Conservation (phyloP, 92 coral and sea anemone species). For the Muricea muricata region DNA sequence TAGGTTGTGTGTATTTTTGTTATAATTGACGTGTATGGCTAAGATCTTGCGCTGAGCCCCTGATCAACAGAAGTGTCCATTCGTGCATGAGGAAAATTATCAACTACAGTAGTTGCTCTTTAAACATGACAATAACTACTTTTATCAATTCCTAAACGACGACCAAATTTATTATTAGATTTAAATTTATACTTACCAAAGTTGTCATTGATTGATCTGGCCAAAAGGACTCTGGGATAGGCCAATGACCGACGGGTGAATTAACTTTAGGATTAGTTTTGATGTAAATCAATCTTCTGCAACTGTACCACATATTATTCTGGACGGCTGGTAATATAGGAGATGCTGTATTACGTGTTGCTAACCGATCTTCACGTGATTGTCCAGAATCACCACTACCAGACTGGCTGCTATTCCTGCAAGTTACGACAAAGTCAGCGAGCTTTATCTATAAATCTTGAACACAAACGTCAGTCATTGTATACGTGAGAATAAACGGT, state of each 20-base stretch:
- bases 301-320: conserved; percentile 91
- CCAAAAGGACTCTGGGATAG: conserved; percentile 96
- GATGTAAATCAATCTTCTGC: conserved; percentile 94
- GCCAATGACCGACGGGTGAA: conserved; percentile 95
- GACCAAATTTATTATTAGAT: not conserved
- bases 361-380: conserved; percentile 46
- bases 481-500: no score
- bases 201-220: conserved; percentile 85
- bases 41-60: no score
- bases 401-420: conserved; percentile 38
- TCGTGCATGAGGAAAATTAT: no score
- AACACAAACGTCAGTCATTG: no score
- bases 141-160: no score
- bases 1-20: no score
- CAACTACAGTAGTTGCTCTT: no score
- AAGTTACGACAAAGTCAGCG: not conserved
- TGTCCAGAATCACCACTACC: conserved; percentile 49
- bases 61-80: no score
- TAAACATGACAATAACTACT: no score
- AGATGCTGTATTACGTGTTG: conserved; percentile 82
- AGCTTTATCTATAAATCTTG: no score
- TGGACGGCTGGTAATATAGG: conserved; percentile 81
- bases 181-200: conserved; percentile 65
- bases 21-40: no score
- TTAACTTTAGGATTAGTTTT: conserved; percentile 78